Evolutionary conservation across 37 sponge, comb jelly and placozoan genomes (phyloP).

Genomic region (Agelas oroides): DNA sequence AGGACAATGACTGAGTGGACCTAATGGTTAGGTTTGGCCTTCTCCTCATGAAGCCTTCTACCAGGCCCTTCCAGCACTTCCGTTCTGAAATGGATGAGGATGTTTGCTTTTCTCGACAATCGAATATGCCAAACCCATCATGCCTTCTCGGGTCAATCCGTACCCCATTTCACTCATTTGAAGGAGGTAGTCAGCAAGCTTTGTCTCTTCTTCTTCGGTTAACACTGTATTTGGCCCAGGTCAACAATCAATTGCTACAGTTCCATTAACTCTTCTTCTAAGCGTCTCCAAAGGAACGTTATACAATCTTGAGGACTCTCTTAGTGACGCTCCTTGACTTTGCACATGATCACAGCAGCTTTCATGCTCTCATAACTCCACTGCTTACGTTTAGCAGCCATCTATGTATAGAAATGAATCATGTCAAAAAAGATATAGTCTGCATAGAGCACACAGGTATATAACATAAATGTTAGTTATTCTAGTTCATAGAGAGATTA

Average conservation of each 20-base stretch:
- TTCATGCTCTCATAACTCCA: slow-evolving; percentile 52
- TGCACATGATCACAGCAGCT: slow-evolving; percentile 35
- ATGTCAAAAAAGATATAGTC: no score
- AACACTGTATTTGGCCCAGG: slow-evolving; percentile 56
- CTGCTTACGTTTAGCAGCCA: slow-evolving; percentile 44
- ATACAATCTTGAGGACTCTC: slow-evolving; percentile 39
- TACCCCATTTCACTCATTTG: slow-evolving; percentile 64
- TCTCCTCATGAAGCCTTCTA: slow-evolving; percentile 29
- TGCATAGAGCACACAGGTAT: no score
- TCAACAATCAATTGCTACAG: slow-evolving; percentile 26
- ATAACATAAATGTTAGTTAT: no score
- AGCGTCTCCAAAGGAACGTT: slow-evolving; percentile 47
- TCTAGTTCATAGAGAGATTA: no score
- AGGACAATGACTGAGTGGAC: slow-evolving; percentile 53
- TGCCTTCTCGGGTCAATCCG: slow-evolving; percentile 31
- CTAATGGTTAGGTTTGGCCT: slow-evolving; percentile 5
- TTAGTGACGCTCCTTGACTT: slow-evolving; percentile 4
- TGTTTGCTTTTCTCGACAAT: slow-evolving; percentile 36
- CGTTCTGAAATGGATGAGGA: slow-evolving; percentile 49
- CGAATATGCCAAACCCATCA: slow-evolving; percentile 35
- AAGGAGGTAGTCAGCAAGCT: not conserved
- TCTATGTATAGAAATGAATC: no score
- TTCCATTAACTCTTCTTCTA: slow-evolving; percentile 45
- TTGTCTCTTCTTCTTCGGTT: slow-evolving; percentile 49
- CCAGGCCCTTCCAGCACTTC: slow-evolving; percentile 43